These are phyloP conservation scores for Gymnocheta viridis DNA, from an alignment of 2,888 invertebrate genomes.

Conservation along the genomic window DNA sequence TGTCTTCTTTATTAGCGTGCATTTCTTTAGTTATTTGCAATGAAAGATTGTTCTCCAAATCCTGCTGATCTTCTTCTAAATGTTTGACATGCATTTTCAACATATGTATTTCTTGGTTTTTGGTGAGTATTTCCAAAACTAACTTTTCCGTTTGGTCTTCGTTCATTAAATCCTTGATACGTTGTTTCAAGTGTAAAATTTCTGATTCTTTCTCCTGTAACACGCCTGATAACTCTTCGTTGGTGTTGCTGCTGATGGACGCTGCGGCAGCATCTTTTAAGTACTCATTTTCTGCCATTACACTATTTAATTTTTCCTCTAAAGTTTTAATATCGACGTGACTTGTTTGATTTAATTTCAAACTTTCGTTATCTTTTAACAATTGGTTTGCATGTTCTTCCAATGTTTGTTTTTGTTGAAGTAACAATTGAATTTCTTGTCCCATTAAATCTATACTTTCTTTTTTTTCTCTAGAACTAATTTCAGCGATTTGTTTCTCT, in stretches of 20 bases:
- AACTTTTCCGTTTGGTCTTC: conserved; percentile 81
- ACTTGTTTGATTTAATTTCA: conserved; percentile 18
- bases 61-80: conserved; percentile 81
- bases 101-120: conserved; percentile 81
- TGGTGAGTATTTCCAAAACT: conserved; percentile 79
- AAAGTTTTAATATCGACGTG: conserved; percentile 40
- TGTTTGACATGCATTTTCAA: conserved; percentile 82
- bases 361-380: conserved; percentile 58
- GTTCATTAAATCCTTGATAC: conserved; percentile 81
- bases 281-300: conserved; percentile 74
- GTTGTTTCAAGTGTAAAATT: conserved; percentile 79
- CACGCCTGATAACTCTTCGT: conserved; percentile 74
- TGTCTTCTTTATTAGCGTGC: conserved; percentile 68
- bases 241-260: conserved; percentile 31
- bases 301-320: conserved; percentile 71
- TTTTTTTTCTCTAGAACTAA: conserved; percentile 34
- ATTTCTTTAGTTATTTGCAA: conserved; percentile 75
- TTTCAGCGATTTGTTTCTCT: conserved; percentile 57
- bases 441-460: conserved; percentile 34
- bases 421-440: conserved; percentile 65
- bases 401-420: conserved; percentile 56
- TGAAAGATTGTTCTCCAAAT: conserved; percentile 79
- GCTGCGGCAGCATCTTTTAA: conserved; percentile 64
- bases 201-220: conserved; percentile 80
- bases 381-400: conserved; percentile 66